These are phyloP conservation scores for Drosophila nigritarsus DNA, from an alignment of 2,888 invertebrate species.

Conservation along the genomic window DNA sequence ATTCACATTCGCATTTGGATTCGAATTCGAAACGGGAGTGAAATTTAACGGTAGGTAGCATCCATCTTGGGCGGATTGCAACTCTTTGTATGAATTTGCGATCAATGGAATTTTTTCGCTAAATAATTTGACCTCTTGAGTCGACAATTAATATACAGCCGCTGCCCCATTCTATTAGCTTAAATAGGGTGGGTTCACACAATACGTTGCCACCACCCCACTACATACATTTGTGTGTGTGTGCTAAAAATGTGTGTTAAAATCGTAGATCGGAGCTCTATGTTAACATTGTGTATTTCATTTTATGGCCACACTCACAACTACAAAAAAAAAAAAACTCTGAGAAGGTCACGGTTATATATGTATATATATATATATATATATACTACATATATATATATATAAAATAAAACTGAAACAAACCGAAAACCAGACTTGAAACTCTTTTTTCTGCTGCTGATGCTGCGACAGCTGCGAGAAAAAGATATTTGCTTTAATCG, in stretches of 20 bases:
- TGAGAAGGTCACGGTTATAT: constrained; percentile 75
- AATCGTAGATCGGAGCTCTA: constrained; percentile 31
- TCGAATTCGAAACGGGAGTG: constrained; percentile 57
- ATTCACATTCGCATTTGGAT: constrained; percentile 33
- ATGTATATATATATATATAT: constrained; percentile 49
- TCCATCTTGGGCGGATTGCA: constrained; percentile 33
- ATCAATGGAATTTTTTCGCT: constrained; percentile 70
- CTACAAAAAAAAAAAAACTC: constrained; percentile 41
- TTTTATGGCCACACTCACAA: constrained; percentile 60
- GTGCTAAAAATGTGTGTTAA: constrained; percentile 14
- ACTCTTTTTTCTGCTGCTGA: constrained; percentile 40
- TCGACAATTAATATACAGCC: constrained; percentile 67
- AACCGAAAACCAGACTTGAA: constrained; percentile 64
- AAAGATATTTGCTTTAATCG: constrained; percentile 69
- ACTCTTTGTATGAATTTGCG: constrained; percentile 65
- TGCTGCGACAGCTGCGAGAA: constrained; percentile 32
- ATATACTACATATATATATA: constrained; percentile 38
- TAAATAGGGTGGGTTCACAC: constrained; percentile 46
- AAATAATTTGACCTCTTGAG: constrained; percentile 77
- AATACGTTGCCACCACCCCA: constrained; percentile 10
- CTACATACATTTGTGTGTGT: background rate
- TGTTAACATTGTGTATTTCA: constrained; percentile 42
- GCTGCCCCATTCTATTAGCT: constrained; percentile 67
- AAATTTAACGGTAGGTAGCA: constrained; percentile 66
- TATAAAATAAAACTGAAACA: constrained; percentile 57